phyloP scores from a whole-genome alignment of 2,888 invertebrate genomes.

The Clivina fossor region DNA sequence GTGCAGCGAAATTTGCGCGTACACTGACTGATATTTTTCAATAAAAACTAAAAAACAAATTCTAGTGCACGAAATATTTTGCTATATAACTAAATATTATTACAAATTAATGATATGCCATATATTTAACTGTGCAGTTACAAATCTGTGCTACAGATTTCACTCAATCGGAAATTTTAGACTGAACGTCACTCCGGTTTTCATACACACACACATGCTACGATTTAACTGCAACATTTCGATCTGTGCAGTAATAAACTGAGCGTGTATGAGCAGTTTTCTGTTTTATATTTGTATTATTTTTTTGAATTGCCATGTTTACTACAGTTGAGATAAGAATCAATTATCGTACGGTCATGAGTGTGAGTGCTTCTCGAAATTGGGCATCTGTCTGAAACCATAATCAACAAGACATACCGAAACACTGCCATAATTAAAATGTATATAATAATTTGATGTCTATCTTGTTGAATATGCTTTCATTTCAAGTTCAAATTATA shows the following conservation, averaged over 20 bases:
- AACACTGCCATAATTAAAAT: conserved; percentile 26
- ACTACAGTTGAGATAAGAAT: not conserved
- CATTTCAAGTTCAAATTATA: conserved; percentile 24
- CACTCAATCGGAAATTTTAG: too few species aligned
- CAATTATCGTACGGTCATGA: not conserved
- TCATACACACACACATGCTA: too few species aligned
- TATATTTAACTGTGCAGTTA: too few species aligned
- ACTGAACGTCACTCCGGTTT: too few species aligned
- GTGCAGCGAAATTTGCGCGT: too few species aligned
- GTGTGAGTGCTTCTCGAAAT: conserved; percentile 1
- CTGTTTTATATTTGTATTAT: conserved; percentile 15
- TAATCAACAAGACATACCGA: conserved; percentile 19
- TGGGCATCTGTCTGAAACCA: conserved; percentile 16
- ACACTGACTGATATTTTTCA: too few species aligned
- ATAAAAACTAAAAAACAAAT: too few species aligned
- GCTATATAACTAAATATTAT: too few species aligned
- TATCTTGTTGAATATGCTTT: conserved; percentile 17
- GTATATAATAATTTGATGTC: conserved; percentile 6
- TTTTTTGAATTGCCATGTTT: not conserved
- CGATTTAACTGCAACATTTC: too few species aligned
- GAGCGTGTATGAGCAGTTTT: not conserved
- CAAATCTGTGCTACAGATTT: too few species aligned
- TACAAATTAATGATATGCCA: too few species aligned
- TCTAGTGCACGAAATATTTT: too few species aligned
- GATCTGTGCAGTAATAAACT: conserved; percentile 14